phyloP scores from a whole-genome alignment of 2,113 vertebrate species.

The Murina feae region DNA sequence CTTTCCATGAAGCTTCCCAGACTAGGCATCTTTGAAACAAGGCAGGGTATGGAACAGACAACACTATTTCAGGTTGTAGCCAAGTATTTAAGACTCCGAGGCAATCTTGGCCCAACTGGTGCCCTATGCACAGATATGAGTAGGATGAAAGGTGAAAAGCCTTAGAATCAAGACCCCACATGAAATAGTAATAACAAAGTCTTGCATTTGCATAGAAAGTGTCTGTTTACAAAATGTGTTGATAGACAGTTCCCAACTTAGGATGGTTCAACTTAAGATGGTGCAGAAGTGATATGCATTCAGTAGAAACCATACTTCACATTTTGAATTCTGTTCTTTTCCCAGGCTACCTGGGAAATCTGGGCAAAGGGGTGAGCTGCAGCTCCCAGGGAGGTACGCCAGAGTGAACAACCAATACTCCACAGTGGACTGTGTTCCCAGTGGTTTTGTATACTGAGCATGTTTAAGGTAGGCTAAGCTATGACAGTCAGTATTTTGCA shows the following conservation, averaged over 20 bases:
- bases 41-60: neutral
- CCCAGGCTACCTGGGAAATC: neutral
- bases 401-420: neutral
- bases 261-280: neutral
- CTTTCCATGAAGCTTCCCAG: neutral
- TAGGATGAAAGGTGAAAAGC: neutral
- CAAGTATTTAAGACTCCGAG: neutral
- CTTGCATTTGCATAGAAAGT: neutral
- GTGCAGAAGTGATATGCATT: neutral
- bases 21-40: neutral
- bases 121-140: neutral
- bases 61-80: neutral
- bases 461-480: neutral
- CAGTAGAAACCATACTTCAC: neutral
- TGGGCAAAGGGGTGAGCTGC: neutral
- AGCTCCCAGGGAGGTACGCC: neutral
- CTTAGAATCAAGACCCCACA: neutral
- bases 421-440: too few relatives aligned
- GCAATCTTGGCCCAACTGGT: neutral
- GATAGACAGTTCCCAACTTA: neutral
- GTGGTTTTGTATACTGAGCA: neutral
- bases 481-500: neutral
- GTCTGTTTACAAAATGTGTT: neutral
- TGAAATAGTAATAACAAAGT: neutral
- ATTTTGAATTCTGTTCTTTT: neutral